A percentile compares a stretch with the other conserved stretches of the same genome.
These are phyloP conservation scores for Tridacna gigas DNA, from an alignment of 2,888 invertebrate genomes.

Conservation along the genomic window DNA sequence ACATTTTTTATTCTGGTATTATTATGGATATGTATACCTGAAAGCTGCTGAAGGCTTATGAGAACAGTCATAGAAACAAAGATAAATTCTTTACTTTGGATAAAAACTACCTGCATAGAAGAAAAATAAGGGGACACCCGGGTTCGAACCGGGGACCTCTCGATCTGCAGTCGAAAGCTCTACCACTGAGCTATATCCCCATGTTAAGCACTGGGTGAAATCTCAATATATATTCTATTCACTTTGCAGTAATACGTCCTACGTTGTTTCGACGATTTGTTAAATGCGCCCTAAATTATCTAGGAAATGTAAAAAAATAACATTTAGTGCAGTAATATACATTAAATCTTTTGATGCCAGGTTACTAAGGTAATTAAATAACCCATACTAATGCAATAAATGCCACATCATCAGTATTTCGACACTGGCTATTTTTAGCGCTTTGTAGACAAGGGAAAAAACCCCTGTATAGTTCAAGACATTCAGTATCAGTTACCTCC, in stretches of 20 bases:
- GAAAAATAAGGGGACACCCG: conserved; percentile 80
- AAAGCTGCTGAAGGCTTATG: not conserved
- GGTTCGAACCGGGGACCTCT: conserved; percentile 83
- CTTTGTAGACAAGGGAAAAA: no score
- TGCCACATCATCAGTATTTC: no score
- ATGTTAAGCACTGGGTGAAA: not conserved
- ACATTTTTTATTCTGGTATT: no score
- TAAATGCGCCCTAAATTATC: no score
- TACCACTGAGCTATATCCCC: conserved; percentile 83
- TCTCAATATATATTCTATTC: not conserved
- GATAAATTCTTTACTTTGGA: not conserved
- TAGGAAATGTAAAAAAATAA: no score
- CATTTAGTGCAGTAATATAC: not conserved
- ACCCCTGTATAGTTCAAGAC: no score
- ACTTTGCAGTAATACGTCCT: not conserved
- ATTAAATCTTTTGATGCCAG: no score
- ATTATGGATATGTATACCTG: no score
- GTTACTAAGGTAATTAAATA: no score
- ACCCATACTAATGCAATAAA: no score
- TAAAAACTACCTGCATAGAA: not conserved
- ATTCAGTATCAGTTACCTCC: no score
- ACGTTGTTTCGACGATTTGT: not conserved
- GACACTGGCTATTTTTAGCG: no score
- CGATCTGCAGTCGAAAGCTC: conserved; percentile 84
- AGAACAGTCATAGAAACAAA: not conserved